Evolutionary conservation across 2,888 invertebrate species (phyloP), one percentile per base, ranked within the genome.

Genomic region (Cephalotes varians): DNA sequence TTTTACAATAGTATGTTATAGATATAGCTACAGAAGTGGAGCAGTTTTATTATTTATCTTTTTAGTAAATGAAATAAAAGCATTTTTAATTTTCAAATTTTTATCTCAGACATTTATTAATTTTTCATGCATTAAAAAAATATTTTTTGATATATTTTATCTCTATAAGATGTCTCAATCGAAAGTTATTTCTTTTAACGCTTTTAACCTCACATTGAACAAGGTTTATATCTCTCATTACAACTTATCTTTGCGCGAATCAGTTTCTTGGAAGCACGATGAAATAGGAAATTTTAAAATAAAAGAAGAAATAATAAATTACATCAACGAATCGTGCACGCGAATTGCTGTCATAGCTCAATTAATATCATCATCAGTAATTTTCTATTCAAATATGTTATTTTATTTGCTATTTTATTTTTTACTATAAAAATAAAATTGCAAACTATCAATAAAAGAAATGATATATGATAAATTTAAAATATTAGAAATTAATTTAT

Each of bases 181-280:
- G 12, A 47, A 65, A 21, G 18, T 40, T 44, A 31, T 73, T 21
- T 44, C 18, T 31, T 56, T 69, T 56, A 37, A 56, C 31, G 6
- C 25, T 77, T 71, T 10, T 65, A 56, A 56, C 60, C 72, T 31
- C 15, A 49, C 62, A 31, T 64, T 40, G 71, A 69, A 65, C 73
- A 28, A 62, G 54, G 49, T 79, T 64, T 51, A 74, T 73, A 85
- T 82, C 76, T 82, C 76, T 84, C 83, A 84, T 87, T 69, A 62
- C 67, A 84, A 31, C 37, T 86, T 85, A 89, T 90, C 87, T 86
- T 37, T 60, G 34, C 56, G 65, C 67, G 69, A 79, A 87, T 90
- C 81, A 73, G 69, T 81, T 90, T 90, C 86, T 73, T 37, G 69
- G 88, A 88, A 90, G 7, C 62, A 34, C 49, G 64, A 82, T 81